Evolutionary conservation across 1,140 invertebrate species (phyloP).

Genomic region (Pseudomyrmex cubaensis): DNA sequence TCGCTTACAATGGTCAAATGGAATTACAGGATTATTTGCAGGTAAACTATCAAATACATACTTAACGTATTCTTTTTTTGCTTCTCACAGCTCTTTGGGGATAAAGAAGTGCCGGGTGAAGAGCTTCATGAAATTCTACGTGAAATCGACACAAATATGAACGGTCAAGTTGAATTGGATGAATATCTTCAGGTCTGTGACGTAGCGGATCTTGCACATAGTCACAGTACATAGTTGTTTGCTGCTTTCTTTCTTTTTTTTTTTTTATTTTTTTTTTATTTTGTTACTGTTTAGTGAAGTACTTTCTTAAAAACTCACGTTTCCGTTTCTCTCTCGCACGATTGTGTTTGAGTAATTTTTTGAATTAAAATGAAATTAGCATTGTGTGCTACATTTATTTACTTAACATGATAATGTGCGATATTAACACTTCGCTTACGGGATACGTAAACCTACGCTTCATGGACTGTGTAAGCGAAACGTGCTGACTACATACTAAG

Average conservation of each 20-base stretch:
- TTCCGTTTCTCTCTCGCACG: neutral
- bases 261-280: constrained; percentile 50
- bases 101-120: constrained; percentile 95
- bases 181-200: constrained; percentile 98
- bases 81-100: constrained; percentile 92
- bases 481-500: no score
- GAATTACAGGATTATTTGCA: constrained; percentile 91
- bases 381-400: no score
- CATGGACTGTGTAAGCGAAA: no score
- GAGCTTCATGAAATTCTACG: constrained; percentile 98
- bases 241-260: constrained; percentile 25
- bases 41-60: constrained; percentile 84
- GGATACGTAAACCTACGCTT: no score
- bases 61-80: constrained; percentile 79
- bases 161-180: constrained; percentile 99
- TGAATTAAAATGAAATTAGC: no score
- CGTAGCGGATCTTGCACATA: constrained; percentile 53
- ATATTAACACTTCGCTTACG: no score
- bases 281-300: constrained; percentile 20
- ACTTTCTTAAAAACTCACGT: neutral
- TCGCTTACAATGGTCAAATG: constrained; percentile 89
- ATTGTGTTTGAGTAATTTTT: neutral
- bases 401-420: no score
- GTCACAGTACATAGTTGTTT: constrained; percentile 34
- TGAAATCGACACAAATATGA: constrained; percentile 99